Base-by-base conservation (phyloP, 2,113 vertebrate species). In the Semnornis frantzii region DNA sequence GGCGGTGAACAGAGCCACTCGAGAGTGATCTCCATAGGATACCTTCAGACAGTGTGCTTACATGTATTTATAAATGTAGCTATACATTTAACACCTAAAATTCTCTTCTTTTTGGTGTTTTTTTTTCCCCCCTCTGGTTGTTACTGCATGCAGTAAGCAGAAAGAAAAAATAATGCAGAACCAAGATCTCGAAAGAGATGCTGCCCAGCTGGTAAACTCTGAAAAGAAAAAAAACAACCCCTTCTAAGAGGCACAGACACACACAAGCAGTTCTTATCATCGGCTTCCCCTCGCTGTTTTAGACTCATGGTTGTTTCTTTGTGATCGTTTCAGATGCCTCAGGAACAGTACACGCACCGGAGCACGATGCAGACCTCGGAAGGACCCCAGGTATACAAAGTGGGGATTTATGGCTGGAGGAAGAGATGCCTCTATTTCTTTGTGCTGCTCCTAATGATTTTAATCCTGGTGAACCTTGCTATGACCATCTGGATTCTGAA, bases 401-500 rank as follows among this genome's bases (percentile, higher is more conserved):
- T 99, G 98, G 99, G 99, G 78, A 99, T 99, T 97, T 99, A 99
- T 58, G 99, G 99, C 98, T 99, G 99, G 99, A 98, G 99, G 98
- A 99, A 99, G 97, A 98, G 99, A 96, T 99, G 99, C 98, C 98
- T 99, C 94, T 99, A 99, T 97, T 99, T 99, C 98, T 99, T 99
- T 91, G 99, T 99, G 85, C 98, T 99, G 83, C 98, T 99, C 90
- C 98, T 99, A 94, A 99, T 99, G 99, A 99, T 99, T 97, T 98
- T 99, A 95, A 99, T 99, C 96, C 98, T 99, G 97, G 98, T 99
- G 98, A 99, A 99, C 98, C 97, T 99, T 97, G 99, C 99, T 50
- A 98, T 99, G 97, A 99, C 99, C 96, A 99, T 99, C 98, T 99
- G 99, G 99, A 99, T 99, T 97, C 99, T 99, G 96, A 99, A 99